phyloP scores from a whole-genome alignment of 2,113 vertebrate species.

The Chionis minor region DNA sequence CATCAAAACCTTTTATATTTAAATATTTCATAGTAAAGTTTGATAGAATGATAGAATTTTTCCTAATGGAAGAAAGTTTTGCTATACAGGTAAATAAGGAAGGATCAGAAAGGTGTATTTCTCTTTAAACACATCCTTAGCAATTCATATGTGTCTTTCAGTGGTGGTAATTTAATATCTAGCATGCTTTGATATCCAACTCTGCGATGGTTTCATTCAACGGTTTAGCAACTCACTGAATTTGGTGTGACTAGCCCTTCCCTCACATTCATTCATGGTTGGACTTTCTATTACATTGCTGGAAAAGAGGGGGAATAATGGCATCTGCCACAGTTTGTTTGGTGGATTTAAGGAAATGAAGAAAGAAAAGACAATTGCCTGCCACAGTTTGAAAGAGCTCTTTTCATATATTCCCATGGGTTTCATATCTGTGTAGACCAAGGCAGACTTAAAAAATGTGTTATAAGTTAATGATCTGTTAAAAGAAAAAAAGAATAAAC shows the following conservation, averaged over 20 bases:
- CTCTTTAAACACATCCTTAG: background rate
- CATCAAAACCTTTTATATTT: background rate
- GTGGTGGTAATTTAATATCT: background rate
- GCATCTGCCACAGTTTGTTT: background rate
- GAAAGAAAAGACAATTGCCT: background rate
- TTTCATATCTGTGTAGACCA: background rate
- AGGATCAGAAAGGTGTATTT: background rate
- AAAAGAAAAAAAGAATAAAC: background rate
- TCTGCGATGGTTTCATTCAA: background rate
- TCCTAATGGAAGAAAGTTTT: background rate
- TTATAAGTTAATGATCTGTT: background rate
- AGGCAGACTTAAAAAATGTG: background rate
- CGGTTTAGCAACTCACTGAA: background rate
- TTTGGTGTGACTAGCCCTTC: background rate
- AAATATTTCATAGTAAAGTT: background rate
- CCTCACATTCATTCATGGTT: accelerated
- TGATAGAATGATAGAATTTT: background rate
- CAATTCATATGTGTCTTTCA: background rate
- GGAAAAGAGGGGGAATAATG: background rate
- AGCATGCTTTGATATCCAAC: background rate
- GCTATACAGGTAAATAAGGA: background rate
- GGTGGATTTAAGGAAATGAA: background rate
- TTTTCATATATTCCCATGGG: background rate
- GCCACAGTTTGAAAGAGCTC: background rate
- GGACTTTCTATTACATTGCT: background rate